phyloP scores from a whole-genome alignment of 2,113 vertebrate genomes.

The Antidorcas marsupialis region DNA sequence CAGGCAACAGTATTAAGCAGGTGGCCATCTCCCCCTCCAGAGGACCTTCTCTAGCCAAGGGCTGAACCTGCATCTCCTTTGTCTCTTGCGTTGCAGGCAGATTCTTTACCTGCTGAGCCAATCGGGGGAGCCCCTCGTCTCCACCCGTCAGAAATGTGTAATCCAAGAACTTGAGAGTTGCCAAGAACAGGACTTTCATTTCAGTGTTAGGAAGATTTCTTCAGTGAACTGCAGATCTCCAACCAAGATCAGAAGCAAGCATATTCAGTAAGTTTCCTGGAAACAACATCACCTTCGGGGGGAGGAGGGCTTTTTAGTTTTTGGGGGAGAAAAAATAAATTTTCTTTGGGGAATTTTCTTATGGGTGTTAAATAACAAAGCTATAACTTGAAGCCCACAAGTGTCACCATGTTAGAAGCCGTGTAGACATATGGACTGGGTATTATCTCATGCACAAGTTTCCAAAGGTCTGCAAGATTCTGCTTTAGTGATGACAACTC shows the following conservation, averaged over 20 bases:
- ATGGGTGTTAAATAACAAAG: background rate
- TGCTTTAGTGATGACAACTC: background rate
- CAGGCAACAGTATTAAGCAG: background rate
- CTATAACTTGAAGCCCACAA: background rate
- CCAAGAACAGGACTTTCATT: background rate
- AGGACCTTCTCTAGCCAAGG: background rate
- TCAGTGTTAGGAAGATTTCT: background rate
- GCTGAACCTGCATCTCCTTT: background rate
- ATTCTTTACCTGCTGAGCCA: background rate
- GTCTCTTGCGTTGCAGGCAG: background rate
- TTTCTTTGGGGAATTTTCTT: background rate
- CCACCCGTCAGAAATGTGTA: background rate
- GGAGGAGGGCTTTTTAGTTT: background rate
- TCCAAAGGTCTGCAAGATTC: background rate
- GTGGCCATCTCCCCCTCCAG: background rate
- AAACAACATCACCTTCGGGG: background rate
- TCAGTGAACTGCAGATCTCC: background rate
- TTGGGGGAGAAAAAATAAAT: background rate
- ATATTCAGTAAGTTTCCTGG: background rate
- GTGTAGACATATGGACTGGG: too few relatives aligned
- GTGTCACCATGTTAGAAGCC: background rate
- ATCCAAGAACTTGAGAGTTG: background rate
- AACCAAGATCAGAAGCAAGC: background rate
- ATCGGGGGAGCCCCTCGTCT: rapidly evolving
- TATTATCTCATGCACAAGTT: background rate